These are phyloP conservation scores for Euzetes globulus DNA, from an alignment of 2,888 invertebrate species.

Conservation along the genomic window DNA sequence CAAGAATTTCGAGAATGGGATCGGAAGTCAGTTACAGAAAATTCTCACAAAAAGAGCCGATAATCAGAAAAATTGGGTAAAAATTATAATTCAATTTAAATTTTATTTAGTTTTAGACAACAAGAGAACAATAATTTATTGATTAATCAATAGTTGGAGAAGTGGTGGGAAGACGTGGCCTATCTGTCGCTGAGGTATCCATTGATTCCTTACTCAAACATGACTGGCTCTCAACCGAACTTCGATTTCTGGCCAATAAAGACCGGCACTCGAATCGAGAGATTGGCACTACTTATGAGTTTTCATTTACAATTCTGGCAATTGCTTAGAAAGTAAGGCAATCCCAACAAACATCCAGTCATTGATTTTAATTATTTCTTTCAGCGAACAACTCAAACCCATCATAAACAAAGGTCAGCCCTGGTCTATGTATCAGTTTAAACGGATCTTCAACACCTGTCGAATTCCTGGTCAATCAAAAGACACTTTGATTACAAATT, in stretches of 20 bases:
- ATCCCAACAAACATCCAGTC: neutral
- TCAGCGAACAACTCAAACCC: constrained; percentile 5
- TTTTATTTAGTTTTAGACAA: too few species aligned
- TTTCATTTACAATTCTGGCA: constrained; percentile 52
- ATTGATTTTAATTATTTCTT: constrained; percentile 1
- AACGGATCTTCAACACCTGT: constrained; percentile 52
- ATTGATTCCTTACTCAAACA: constrained; percentile 52
- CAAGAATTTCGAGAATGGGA: constrained; percentile 51
- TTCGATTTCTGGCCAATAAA: constrained; percentile 44
- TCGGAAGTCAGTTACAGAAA: constrained; percentile 52
- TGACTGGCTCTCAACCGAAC: constrained; percentile 48
- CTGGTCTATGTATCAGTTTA: constrained; percentile 52
- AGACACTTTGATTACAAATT: constrained; percentile 50
- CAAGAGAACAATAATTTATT: neutral
- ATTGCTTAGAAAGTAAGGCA: constrained; percentile 48
- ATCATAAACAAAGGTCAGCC: neutral
- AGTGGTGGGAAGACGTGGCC: constrained; percentile 56
- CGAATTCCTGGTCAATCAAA: constrained; percentile 50
- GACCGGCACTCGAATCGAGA: constrained; percentile 45
- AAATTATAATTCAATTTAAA: constrained; percentile 22
- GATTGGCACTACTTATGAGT: constrained; percentile 46
- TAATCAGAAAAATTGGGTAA: constrained; percentile 54
- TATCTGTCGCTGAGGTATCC: constrained; percentile 53
- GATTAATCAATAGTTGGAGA: constrained; percentile 47
- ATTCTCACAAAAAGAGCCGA: constrained; percentile 50